These are phyloP conservation scores for Triplophysa dalaica DNA, from an alignment of 2,113 vertebrate genomes.

Conservation along the genomic window DNA sequence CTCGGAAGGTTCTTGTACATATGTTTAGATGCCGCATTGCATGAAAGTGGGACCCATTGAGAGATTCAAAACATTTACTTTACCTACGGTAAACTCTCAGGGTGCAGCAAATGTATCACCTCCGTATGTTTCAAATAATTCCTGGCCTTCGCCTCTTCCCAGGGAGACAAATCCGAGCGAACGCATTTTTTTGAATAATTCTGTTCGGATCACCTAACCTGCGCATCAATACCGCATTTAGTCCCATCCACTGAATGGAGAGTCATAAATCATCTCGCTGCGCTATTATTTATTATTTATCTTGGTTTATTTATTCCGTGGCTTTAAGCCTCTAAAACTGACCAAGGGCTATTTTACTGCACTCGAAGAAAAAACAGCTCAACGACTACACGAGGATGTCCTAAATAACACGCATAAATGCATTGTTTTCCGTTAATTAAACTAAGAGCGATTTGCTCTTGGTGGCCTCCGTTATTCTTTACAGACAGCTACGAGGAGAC, in stretches of 20 bases:
- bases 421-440: neutral
- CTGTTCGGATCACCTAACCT: conserved; percentile 39
- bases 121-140: conserved; percentile 40
- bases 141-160: conserved; percentile 23
- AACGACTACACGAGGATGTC: neutral
- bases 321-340: conserved; percentile 26
- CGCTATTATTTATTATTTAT: conserved; percentile 58
- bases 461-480: neutral
- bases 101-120: conserved; percentile 25
- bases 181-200: conserved; percentile 20
- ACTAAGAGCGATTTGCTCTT: conserved; percentile 2
- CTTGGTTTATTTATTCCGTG: conserved; percentile 46
- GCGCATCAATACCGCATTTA: conserved; percentile 48
- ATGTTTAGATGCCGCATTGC: neutral
- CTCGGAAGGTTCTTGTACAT: no score
- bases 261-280: conserved; percentile 46
- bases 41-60: neutral
- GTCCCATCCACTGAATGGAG: conserved; percentile 17
- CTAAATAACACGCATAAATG: neutral
- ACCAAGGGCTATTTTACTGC: conserved; percentile 30
- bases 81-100: neutral
- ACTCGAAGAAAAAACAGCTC: conserved; percentile 16
- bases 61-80: conserved; percentile 2
- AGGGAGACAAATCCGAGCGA: conserved; percentile 33
- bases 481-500: conserved; percentile 5